Evolutionary conservation across 2,113 vertebrate genomes (phyloP).

Genomic region (Sylvilagus bachmani): DNA sequence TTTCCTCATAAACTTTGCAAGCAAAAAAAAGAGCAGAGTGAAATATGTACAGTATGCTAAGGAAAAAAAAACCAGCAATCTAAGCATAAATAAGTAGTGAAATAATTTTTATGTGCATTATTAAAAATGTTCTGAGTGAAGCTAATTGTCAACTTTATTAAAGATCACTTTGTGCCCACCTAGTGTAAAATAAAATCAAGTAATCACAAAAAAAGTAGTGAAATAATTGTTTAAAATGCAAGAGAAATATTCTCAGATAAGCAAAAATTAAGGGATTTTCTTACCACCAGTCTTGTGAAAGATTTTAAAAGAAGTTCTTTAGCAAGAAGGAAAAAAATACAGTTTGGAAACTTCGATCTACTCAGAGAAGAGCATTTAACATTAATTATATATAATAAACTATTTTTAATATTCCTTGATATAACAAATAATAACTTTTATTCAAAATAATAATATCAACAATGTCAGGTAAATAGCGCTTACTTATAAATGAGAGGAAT

Average conservation of each 20-base stretch:
- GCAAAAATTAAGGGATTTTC: background rate
- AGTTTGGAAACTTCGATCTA: background rate
- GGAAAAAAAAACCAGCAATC: background rate
- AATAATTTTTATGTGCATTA: too few species aligned
- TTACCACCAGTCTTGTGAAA: background rate
- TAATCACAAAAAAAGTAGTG: too few species aligned
- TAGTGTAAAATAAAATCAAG: too few species aligned
- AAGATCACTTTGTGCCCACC: too few species aligned
- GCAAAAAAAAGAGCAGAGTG: background rate
- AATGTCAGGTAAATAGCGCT: background rate
- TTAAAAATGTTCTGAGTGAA: too few species aligned
- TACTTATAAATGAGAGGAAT: background rate
- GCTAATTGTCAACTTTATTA: too few species aligned
- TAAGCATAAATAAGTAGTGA: background rate
- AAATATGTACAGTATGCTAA: background rate
- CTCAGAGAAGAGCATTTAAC: background rate
- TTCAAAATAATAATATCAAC: background rate
- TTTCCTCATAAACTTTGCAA: background rate
- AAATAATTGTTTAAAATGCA: background rate
- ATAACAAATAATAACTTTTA: background rate
- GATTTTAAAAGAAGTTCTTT: background rate
- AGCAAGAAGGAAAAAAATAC: background rate
- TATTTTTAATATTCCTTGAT: background rate
- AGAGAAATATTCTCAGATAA: background rate
- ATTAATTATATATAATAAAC: background rate